Evolutionary conservation across 2,113 vertebrate genomes (phyloP).

Genomic region (Prochilodus magdalenae): DNA sequence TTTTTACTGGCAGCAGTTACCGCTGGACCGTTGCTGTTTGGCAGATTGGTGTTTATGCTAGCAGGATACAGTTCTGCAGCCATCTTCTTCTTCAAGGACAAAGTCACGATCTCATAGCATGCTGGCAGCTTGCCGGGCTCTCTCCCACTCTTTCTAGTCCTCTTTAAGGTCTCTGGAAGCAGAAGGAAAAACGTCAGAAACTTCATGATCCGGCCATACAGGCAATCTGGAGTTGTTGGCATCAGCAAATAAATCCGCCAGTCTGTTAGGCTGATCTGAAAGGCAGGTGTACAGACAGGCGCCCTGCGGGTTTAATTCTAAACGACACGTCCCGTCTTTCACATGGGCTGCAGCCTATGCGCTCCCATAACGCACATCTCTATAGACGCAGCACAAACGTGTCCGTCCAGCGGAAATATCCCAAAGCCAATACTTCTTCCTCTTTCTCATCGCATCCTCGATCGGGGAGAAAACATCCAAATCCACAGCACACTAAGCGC

Average conservation of each 20-base stretch:
- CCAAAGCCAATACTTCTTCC: constrained; percentile 37
- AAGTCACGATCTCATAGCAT: constrained; percentile 81
- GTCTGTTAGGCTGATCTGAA: not conserved
- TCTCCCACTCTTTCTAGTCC: constrained; percentile 80
- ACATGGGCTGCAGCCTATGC: not conserved
- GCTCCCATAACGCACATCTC: not conserved
- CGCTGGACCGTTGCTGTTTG: constrained; percentile 75
- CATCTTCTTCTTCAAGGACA: constrained; percentile 85
- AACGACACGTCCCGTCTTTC: not conserved
- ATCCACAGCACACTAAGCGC: not conserved
- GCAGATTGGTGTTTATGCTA: constrained; percentile 81
- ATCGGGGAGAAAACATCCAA: not conserved
- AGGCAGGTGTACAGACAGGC: constrained; percentile 12
- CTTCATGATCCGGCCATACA: constrained; percentile 88
- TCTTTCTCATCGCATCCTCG: constrained; percentile 49
- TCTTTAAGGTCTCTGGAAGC: constrained; percentile 86
- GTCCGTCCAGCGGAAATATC: constrained; percentile 42
- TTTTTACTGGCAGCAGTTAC: constrained; percentile 77
- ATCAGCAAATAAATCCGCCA: constrained; percentile 68
- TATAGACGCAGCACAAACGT: constrained; percentile 17
- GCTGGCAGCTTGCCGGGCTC: constrained; percentile 75
- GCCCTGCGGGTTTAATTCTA: constrained; percentile 19
- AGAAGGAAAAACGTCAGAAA: constrained; percentile 88
- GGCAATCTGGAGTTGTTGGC: constrained; percentile 82
- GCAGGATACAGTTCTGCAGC: constrained; percentile 91